Evolutionary conservation across 2,797 vertebrate species (phyloP), one percentile per base, ranked within the genome.

Genomic region (Salarias fasciatus): DNA sequence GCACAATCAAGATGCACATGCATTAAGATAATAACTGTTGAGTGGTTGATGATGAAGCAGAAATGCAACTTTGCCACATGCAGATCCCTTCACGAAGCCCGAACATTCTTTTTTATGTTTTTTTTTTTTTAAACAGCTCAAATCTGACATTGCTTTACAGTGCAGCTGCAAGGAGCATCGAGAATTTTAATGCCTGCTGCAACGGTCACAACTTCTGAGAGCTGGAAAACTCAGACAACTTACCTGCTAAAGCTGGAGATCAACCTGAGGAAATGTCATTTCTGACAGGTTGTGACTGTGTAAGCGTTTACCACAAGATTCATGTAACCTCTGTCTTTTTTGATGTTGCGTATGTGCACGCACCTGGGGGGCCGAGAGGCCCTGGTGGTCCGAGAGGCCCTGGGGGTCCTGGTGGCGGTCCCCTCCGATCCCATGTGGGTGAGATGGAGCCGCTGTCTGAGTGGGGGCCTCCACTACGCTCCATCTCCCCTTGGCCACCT

Each of bases 401-500:
- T 0, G 65, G 79, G 4, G 72, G 79, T 60, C 84, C 86, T 62
- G 90, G 85, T 7, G 66, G 84, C 49, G 92, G 90, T 52, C 91
- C 92, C 86, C 94, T 95, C 28, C 81, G 94, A 46, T 98, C 96
- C 97, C 97, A 98, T 1, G 94, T 94, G 48, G 96, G 97, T 68
- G 97, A 98, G 60, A 93, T 86, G 7, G 97, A 99, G 49, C 96
- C 96, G 14, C 95, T 94, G 80, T 99, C 97, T 55, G 96, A 98
- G 58, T 93, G 93, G 53, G 95, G 92, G 77, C 95, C 93, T 74
- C 90, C 77, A 67, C 92, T 89, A 69, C 91, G 91, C 10, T 96
- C 95, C 72, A 88, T 88, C 72, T 98, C 95, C 72, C 87, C 90
- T 72, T 92, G 93, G 86, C 95, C 95, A 72, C 81, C 79, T 41